A percentile compares a stretch with the other conserved stretches of the same genome.
phyloP scores from a whole-genome alignment of 2,888 invertebrate species.

The Mactromeris polynyma region DNA sequence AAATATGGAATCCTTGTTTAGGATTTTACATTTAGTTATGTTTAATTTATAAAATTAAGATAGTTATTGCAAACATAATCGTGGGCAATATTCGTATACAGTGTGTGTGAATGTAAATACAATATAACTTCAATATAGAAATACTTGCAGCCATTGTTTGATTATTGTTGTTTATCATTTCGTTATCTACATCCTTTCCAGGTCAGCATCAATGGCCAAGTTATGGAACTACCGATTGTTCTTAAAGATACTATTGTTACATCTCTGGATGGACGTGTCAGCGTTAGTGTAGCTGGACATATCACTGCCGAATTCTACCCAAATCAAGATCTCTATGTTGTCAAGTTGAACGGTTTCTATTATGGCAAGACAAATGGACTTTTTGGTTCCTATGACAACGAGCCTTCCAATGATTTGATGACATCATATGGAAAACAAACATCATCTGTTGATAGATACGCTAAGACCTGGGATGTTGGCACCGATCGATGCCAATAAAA shows the following conservation, averaged over 20 bases:
- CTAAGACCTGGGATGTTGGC: conserved; percentile 91
- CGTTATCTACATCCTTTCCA: background rate
- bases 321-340: conserved; percentile 87
- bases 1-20: background rate
- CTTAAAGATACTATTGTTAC: conserved; percentile 84
- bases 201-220: conserved; percentile 54
- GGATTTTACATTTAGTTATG: background rate
- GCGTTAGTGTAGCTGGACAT: conserved; percentile 88
- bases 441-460: conserved; percentile 90
- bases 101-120: too few relatives aligned
- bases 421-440: conserved; percentile 89
- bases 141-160: too few relatives aligned
- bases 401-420: conserved; percentile 93
- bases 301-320: conserved; percentile 87
- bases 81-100: background rate
- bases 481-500: conserved; percentile 66
- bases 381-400: conserved; percentile 96
- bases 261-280: conserved; percentile 84
- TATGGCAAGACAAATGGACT: conserved; percentile 95
- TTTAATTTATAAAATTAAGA: background rate
- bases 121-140: too few relatives aligned
- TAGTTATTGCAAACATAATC: background rate
- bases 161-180: background rate
- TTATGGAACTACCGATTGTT: conserved; percentile 90
- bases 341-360: conserved; percentile 94